Percentiles rank a stretch among this genome's conserved stretches.
These are phyloP conservation scores for Caerostris darwini DNA, from an alignment of 1,140 invertebrate genomes.

Conservation along the genomic window DNA sequence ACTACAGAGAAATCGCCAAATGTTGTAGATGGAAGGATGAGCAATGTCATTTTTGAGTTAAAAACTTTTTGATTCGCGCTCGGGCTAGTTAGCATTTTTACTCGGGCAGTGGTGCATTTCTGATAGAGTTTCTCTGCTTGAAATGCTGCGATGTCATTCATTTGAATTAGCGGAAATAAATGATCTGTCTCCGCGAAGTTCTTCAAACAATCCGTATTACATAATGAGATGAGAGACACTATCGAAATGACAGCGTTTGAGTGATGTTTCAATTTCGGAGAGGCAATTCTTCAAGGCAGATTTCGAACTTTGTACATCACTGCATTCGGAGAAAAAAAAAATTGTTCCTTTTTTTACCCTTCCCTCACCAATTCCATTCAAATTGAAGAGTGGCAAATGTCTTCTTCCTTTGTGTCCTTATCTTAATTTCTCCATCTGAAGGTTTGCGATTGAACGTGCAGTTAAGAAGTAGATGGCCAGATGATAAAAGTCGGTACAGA, in stretches of 20 bases:
- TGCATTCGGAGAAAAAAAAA: background rate
- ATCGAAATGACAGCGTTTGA: background rate
- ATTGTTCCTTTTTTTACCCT: background rate
- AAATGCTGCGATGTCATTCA: conserved; percentile 5
- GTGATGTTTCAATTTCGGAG: conserved; percentile 1
- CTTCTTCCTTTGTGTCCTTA: background rate
- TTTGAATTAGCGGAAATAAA: conserved; percentile 43
- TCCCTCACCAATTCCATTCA: background rate
- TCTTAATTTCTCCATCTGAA: background rate
- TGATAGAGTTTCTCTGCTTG: conserved; percentile 21
- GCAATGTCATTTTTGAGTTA: background rate
- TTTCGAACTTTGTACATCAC: conserved; percentile 1
- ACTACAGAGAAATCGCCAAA: background rate
- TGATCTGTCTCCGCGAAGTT: background rate
- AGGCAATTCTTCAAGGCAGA: background rate
- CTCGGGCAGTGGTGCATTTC: conserved; percentile 37
- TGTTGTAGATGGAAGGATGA: background rate
- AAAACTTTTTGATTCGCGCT: background rate
- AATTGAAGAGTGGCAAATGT: background rate
- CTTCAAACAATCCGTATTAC: background rate
- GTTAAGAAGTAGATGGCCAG: background rate
- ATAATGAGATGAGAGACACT: conserved; percentile 3
- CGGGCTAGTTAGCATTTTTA: conserved; percentile 20
- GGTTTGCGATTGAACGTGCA: background rate
- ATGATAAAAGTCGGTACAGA: background rate